Evolutionary conservation across 2,113 vertebrate genomes (phyloP), one percentile per base, ranked within the genome.

Genomic region (Asarcornis scutulata): DNA sequence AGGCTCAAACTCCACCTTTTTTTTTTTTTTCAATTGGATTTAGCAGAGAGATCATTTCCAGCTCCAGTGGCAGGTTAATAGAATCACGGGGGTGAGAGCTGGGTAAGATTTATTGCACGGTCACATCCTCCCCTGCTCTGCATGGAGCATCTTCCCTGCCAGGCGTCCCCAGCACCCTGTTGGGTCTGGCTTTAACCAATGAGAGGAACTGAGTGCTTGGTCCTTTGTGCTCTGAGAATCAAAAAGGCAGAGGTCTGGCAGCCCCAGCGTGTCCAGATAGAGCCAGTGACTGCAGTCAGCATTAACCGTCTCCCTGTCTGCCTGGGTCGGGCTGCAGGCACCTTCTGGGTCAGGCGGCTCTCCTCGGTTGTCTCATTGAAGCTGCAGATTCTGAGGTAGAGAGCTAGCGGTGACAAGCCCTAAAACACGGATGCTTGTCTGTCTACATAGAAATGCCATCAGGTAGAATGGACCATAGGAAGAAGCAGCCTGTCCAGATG

Each of bases 341-440:
- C 53, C n/a, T 5, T 40, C 42, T 74, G 31, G 20, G 15, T 31
- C 25, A 67, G 58, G n/a, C 2, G 6, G 12, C 10, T 21, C 36
- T 68, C 14, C 80, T 81, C 36, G 40, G 1, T 0, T 62, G 44
- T 3, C 34, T 52, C 59, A 22, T 72, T 56, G 58, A 22, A 29
- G 23, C 48, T 58, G 14, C 56, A 36, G 3, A 5, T 38, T 9
- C 55, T 42, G 77, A 27, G 42, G 4, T 15, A 3, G 16, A 48
- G 66, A 72, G 72, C 15, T 22, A 6, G 31, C 6, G 17, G 7
- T 22, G 27, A 25, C 2, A 8, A 68, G 44, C 46, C 36, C 63
- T 13, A 4, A 6, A 2, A 7, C 12, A 0, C 4, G 11, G 1
- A 0, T 46, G 20, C 36, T 40, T 3, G 26, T 36, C 71, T 20